Evolutionary conservation across 2,797 vertebrate species (phyloP).

Genomic region (Prunella strophiata): DNA sequence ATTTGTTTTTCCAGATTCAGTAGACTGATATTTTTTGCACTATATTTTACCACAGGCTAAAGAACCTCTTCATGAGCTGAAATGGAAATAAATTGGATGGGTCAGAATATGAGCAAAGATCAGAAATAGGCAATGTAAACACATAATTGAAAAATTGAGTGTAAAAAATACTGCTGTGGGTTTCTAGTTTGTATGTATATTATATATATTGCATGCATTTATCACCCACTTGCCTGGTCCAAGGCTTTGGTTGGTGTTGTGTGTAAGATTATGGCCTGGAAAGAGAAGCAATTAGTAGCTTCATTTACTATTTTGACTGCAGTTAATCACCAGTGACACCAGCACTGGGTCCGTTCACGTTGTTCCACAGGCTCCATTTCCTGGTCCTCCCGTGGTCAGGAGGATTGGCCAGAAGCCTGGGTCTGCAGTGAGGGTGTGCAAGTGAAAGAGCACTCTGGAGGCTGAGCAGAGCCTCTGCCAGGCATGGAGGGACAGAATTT

Average conservation of each 20-base stretch:
- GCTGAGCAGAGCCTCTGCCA: neutral
- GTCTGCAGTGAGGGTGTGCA: neutral
- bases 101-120: neutral
- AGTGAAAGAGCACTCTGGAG: neutral
- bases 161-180: neutral
- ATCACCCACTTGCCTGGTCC: neutral
- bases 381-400: neutral
- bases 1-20: neutral
- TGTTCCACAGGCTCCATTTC: neutral
- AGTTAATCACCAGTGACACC: neutral
- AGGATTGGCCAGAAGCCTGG: neutral
- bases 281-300: neutral
- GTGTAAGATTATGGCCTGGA: neutral
- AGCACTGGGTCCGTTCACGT: fast-evolving
- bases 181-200: neutral
- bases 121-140: neutral
- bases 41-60: neutral
- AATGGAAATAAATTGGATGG: neutral
- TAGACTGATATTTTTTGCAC: neutral
- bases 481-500: neutral
- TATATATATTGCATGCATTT: neutral
- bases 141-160: neutral
- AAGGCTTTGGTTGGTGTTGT: neutral
- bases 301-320: neutral
- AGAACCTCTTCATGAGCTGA: neutral